Conservation (phyloP, 2,113 vertebrate species). For the Symphodus melops region DNA sequence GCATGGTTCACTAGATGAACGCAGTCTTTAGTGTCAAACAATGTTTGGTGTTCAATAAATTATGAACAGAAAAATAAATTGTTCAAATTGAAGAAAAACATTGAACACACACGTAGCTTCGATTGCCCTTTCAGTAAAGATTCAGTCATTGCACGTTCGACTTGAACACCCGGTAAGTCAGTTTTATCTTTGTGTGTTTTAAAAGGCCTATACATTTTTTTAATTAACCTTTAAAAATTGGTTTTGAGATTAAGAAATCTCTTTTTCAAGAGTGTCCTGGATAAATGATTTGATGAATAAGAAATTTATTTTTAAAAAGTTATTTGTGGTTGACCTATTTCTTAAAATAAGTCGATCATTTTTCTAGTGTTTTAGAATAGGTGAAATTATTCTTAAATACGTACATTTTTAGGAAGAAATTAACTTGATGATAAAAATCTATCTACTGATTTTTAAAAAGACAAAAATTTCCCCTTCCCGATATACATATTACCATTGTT, state of each 20-base stretch:
- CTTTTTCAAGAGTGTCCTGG: too few relatives aligned
- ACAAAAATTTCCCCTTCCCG: too few relatives aligned
- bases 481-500: neutral
- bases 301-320: too few relatives aligned
- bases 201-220: too few relatives aligned
- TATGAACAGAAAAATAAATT: slow-evolving; percentile 13
- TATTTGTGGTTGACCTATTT: neutral
- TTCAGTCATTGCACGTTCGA: slow-evolving; percentile 9
- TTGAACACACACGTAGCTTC: slow-evolving; percentile 13
- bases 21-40: slow-evolving; percentile 18
- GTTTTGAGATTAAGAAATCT: too few relatives aligned
- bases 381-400: too few relatives aligned
- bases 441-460: too few relatives aligned
- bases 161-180: slow-evolving; percentile 26
- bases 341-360: neutral
- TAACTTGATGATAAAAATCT: too few relatives aligned
- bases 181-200: neutral
- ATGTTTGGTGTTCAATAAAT: slow-evolving; percentile 20
- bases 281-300: neutral
- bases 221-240: too few relatives aligned
- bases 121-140: slow-evolving; percentile 16
- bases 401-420: too few relatives aligned
- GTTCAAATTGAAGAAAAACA: slow-evolving; percentile 9
- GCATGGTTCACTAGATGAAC: too few relatives aligned
- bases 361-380: too few relatives aligned